Conservation (phyloP, 2,888 invertebrate genomes). For the Meteorus colon region DNA sequence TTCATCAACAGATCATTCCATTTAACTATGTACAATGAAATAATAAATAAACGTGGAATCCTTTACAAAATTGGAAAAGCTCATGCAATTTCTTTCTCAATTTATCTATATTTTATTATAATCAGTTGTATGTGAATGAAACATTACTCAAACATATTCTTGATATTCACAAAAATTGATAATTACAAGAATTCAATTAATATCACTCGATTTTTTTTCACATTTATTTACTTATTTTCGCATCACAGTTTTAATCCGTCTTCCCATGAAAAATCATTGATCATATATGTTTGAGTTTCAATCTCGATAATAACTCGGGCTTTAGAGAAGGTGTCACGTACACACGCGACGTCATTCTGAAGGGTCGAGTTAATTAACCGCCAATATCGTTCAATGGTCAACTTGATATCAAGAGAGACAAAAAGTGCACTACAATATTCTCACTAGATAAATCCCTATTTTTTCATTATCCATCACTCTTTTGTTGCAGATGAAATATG, state of each 20-base stretch:
- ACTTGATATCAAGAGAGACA: conserved; percentile 10
- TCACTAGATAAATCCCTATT: background rate
- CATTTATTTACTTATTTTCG: background rate
- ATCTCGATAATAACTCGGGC: conserved; percentile 3
- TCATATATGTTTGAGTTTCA: background rate
- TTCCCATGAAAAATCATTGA: background rate
- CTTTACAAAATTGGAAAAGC: background rate
- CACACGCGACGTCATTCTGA: conserved; percentile 15
- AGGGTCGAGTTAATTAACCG: conserved; percentile 27
- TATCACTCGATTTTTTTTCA: background rate
- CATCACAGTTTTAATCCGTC: background rate
- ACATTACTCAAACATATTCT: background rate
- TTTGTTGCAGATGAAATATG: background rate
- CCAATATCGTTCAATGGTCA: conserved; percentile 6
- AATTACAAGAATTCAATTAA: background rate
- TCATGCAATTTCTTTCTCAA: background rate
- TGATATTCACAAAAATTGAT: background rate
- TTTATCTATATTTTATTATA: background rate
- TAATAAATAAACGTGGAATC: background rate
- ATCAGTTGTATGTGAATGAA: background rate
- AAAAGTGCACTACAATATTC: conserved; percentile 14
- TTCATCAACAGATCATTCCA: conserved; percentile 7
- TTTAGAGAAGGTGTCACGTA: conserved; percentile 6
- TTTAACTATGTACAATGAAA: background rate
- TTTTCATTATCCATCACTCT: background rate